Evolutionary conservation across 2,113 vertebrate species (phyloP).

Genomic region (Nycticryphes semicollaris): DNA sequence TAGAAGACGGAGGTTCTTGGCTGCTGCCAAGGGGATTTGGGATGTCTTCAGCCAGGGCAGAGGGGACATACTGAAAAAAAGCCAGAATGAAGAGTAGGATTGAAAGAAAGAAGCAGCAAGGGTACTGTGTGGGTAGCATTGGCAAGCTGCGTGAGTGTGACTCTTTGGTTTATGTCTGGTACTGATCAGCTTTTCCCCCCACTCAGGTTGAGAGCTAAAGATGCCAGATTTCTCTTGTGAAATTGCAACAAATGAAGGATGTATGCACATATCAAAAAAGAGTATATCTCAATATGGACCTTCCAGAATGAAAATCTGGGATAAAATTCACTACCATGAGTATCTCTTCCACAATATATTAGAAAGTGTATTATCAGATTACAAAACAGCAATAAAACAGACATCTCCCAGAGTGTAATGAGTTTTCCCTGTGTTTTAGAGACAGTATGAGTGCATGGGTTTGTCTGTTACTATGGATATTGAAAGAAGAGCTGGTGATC

Average conservation of each 20-base stretch:
- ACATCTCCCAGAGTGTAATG: not conserved
- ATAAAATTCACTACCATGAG: not conserved
- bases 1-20: not conserved
- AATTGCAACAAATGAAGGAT: not conserved
- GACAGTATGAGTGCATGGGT: not conserved
- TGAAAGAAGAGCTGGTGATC: not conserved
- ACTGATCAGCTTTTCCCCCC: not conserved
- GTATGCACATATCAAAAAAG: not conserved
- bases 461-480: not conserved
- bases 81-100: not conserved
- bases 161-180: not conserved
- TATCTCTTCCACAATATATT: not conserved
- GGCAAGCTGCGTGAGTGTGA: not conserved
- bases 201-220: not conserved
- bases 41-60: not conserved
- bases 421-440: not conserved
- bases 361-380: not conserved
- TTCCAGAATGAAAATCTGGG: not conserved
- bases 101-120: not conserved
- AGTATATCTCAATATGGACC: not conserved
- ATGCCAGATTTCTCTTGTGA: not conserved
- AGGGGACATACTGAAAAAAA: not conserved
- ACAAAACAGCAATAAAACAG: not conserved
- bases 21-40: not conserved
- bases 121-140: not conserved